These are phyloP conservation scores for Heteromurus nitidus DNA, from an alignment of 2,888 invertebrate genomes.

Conservation along the genomic window DNA sequence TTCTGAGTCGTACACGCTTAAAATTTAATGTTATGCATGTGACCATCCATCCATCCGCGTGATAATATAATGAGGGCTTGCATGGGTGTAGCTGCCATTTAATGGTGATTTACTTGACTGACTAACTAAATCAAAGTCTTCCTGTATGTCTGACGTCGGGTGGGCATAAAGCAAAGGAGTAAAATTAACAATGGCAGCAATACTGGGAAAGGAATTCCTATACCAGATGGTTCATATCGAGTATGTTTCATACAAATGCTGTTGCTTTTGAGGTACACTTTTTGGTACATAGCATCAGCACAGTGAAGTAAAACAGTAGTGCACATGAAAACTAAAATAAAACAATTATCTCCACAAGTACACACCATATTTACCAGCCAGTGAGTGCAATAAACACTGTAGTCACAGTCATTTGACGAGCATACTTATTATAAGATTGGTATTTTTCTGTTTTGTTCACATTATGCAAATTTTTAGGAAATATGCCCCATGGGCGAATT, in stretches of 20 bases:
- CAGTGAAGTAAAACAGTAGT: slow-evolving; percentile 2
- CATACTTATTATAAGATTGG: no score
- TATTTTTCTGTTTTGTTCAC: slow-evolving; percentile 1
- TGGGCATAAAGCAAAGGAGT: slow-evolving; percentile 12
- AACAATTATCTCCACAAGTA: no score
- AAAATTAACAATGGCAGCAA: slow-evolving; percentile 1
- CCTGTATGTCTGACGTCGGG: slow-evolving; percentile 36
- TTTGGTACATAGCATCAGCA: background rate
- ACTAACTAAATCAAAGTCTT: slow-evolving; percentile 54
- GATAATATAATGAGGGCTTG: slow-evolving; percentile 56
- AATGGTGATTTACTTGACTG: slow-evolving; percentile 63
- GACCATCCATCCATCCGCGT: slow-evolving; percentile 28
- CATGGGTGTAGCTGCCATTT: slow-evolving; percentile 54
- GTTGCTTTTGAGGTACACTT: background rate
- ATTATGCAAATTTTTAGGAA: slow-evolving; percentile 55
- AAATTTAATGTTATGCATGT: background rate
- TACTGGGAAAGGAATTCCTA: background rate
- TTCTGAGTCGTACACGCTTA: no score
- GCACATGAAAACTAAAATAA: background rate
- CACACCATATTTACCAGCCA: no score
- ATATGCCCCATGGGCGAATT: slow-evolving; percentile 50
- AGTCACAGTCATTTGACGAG: no score
- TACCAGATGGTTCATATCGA: no score
- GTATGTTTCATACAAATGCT: background rate
- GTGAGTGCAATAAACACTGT: no score